A percentile compares a stretch with the other conserved stretches of the same genome.
phyloP scores from a whole-genome alignment of 2,113 vertebrate genomes.

The Antechinus stuartii region DNA sequence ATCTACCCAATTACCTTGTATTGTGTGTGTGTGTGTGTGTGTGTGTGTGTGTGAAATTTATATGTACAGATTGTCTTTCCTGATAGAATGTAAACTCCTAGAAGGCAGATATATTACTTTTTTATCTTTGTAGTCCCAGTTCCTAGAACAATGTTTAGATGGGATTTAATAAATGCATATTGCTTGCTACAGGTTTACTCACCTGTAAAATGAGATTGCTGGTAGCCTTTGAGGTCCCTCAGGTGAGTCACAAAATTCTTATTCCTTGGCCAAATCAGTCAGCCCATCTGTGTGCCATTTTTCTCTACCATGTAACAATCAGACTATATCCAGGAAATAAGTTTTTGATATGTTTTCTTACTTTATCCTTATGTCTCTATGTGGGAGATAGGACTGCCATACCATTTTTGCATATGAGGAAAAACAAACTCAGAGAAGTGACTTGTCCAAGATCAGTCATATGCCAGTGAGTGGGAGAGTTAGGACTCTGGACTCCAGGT shows the following conservation, averaged over 20 bases:
- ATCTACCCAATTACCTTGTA: neutral
- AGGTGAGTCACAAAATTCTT: neutral
- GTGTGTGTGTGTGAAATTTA: neutral
- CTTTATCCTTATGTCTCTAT: neutral
- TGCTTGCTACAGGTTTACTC: neutral
- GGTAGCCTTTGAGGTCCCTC: neutral
- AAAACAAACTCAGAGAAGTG: neutral
- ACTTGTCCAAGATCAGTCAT: neutral
- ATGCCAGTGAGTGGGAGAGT: no score
- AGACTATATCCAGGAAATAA: neutral
- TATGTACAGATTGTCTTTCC: neutral
- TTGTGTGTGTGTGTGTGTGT: neutral
- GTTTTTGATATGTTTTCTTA: neutral
- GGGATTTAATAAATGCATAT: neutral
- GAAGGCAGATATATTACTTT: neutral
- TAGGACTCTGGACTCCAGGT: neutral
- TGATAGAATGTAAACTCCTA: neutral
- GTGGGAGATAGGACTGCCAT: neutral
- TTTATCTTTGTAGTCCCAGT: neutral
- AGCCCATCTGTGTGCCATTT: neutral
- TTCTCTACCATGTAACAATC: neutral
- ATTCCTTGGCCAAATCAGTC: neutral
- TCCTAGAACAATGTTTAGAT: neutral
- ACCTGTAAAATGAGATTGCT: neutral
- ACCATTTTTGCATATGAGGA: neutral